These are phyloP conservation scores for Plusia festucae DNA, from an alignment of 2,888 invertebrate genomes.

Conservation along the genomic window DNA sequence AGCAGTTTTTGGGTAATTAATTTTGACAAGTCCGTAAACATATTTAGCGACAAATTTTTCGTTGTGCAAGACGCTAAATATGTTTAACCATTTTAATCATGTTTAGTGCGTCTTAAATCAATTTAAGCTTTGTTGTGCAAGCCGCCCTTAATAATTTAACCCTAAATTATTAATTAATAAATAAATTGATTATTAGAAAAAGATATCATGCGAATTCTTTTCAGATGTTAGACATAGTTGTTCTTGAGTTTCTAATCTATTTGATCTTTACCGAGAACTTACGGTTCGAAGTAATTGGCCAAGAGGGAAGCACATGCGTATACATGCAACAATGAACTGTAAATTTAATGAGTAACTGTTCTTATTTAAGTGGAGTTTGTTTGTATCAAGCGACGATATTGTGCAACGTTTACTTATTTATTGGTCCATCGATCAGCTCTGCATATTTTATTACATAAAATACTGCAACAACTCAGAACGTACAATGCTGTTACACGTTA, in stretches of 20 bases:
- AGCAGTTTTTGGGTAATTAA: too few relatives aligned
- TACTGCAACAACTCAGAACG: conserved; percentile 14
- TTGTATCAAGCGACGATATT: conserved; percentile 55
- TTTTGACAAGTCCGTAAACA: too few relatives aligned
- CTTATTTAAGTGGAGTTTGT: conserved; percentile 37
- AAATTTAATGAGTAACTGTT: conserved; percentile 12
- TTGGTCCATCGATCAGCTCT: conserved; percentile 28
- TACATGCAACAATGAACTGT: conserved; percentile 53
- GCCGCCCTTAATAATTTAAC: background rate
- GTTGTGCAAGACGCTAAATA: too few relatives aligned
- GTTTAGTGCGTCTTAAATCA: too few relatives aligned
- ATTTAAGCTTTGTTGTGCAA: too few relatives aligned
- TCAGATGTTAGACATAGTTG: conserved; percentile 37
- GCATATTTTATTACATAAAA: conserved; percentile 12
- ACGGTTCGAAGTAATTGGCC: conserved; percentile 37
- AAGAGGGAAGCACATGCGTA: conserved; percentile 53
- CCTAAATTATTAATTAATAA: background rate
- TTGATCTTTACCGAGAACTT: conserved; percentile 36
- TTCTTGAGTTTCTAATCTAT: conserved; percentile 28
- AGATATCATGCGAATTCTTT: conserved; percentile 42
- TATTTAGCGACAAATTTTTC: too few relatives aligned
- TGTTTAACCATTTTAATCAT: too few relatives aligned
- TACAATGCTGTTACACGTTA: conserved; percentile 28
- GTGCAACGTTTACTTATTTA: conserved; percentile 49
- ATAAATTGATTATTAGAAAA: conserved; percentile 16